A percentile compares a stretch with the other conserved stretches of the same genome.
phyloP scores from a whole-genome alignment of 2,888 invertebrate genomes.

The Homarus gammarus region DNA sequence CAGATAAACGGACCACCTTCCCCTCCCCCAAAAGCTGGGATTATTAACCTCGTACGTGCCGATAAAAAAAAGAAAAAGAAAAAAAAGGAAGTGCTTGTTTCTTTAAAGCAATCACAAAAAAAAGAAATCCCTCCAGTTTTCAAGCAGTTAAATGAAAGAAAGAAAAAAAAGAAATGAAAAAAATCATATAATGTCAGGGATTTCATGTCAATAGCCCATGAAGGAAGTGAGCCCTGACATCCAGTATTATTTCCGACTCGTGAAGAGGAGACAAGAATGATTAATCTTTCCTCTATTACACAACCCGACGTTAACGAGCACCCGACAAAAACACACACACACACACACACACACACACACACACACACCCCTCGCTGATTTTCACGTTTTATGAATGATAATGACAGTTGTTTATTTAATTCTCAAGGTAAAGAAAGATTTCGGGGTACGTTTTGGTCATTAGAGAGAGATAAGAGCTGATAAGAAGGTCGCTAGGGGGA shows the following conservation, averaged over 20 bases:
- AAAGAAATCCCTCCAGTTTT: too few species aligned
- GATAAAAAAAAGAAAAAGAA: too few species aligned
- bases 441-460: neutral
- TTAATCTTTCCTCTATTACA: conserved; percentile 28
- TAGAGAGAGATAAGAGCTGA: neutral
- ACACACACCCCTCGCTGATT: neutral
- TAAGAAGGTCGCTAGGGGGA: neutral
- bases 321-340: conserved; percentile 7
- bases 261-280: neutral
- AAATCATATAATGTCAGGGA: too few species aligned
- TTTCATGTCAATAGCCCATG: neutral
- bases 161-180: too few species aligned
- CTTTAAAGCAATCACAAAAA: too few species aligned
- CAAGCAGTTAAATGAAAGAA: too few species aligned
- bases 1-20: too few species aligned
- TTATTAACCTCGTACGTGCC: too few species aligned
- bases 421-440: neutral
- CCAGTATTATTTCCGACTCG: conserved; percentile 1
- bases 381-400: neutral
- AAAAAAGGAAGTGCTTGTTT: too few species aligned
- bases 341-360: too few species aligned
- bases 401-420: neutral
- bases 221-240: conserved; percentile 28
- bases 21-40: too few species aligned
- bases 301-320: conserved; percentile 19